Conservation (phyloP, 2,113 vertebrate species). For the Psephotus haematonotus region DNA sequence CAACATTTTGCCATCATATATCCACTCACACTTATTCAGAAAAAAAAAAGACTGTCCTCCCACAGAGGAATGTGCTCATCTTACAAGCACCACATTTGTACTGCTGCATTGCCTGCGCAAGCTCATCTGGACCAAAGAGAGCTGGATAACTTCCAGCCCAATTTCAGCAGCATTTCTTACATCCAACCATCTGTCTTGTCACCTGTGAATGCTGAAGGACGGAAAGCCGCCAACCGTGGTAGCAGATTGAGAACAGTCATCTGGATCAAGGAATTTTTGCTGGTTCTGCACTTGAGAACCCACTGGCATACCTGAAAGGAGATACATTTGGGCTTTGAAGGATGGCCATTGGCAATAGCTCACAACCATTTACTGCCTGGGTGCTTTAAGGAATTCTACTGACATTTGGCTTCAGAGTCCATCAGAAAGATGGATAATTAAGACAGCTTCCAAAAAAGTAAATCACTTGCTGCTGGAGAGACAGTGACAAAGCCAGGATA, state of each 20-base stretch:
- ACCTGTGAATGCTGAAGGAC: conserved; percentile 94
- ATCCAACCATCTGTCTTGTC: not conserved
- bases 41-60: not conserved
- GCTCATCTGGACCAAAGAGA: not conserved
- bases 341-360: rapidly evolving
- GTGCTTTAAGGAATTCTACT: not conserved
- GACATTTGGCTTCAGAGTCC: not conserved
- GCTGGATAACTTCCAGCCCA: not conserved
- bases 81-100: not conserved
- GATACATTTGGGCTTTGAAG: not conserved
- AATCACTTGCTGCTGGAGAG: not conserved
- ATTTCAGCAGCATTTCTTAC: not conserved
- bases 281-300: conserved; percentile 94
- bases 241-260: conserved; percentile 95
- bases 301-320: conserved; percentile 90
- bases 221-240: conserved; percentile 93
- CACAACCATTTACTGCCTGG: not conserved
- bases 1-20: not conserved
- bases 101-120: not conserved
- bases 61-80: not conserved
- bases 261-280: conserved; percentile 97
- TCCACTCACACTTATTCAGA: not conserved
- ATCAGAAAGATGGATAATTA: not conserved
- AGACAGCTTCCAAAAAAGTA: not conserved
- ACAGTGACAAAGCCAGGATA: not conserved